phyloP scores from a whole-genome alignment of 2,113 vertebrate species.

The Sceloporus undulatus region DNA sequence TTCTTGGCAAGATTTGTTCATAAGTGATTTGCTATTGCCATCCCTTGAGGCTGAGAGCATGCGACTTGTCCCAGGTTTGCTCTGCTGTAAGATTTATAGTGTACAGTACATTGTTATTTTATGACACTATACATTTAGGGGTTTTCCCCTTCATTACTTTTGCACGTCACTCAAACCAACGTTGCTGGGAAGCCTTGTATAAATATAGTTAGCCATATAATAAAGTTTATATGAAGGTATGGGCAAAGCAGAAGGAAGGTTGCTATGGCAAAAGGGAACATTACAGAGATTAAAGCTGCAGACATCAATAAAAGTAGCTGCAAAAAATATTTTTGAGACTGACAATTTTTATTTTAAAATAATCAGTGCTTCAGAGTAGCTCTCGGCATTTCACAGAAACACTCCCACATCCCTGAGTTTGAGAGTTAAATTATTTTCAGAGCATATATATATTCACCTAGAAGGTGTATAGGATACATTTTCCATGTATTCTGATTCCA shows the following conservation, averaged over 20 bases:
- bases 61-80: neutral
- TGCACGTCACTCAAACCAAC: neutral
- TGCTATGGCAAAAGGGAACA: neutral
- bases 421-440: neutral
- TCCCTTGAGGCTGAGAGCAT: no score
- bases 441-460: neutral
- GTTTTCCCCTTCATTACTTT: neutral
- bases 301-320: neutral
- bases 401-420: slow-evolving; percentile 17
- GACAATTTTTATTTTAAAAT: neutral
- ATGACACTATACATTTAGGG: neutral
- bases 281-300: neutral
- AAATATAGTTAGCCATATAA: neutral
- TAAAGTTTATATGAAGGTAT: neutral
- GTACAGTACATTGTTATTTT: neutral
- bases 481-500: neutral
- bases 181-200: neutral
- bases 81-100: neutral
- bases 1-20: no score
- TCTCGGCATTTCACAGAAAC: neutral
- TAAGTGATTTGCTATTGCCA: no score
- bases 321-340: slow-evolving; percentile 9
- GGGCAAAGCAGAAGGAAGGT: neutral
- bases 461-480: neutral
- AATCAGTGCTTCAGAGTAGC: slow-evolving; percentile 1